A percentile compares a stretch with the other conserved stretches of the same genome.
Evolutionary conservation across 2,888 invertebrate genomes (phyloP).

Genomic region (Nymphalis polychloros): DNA sequence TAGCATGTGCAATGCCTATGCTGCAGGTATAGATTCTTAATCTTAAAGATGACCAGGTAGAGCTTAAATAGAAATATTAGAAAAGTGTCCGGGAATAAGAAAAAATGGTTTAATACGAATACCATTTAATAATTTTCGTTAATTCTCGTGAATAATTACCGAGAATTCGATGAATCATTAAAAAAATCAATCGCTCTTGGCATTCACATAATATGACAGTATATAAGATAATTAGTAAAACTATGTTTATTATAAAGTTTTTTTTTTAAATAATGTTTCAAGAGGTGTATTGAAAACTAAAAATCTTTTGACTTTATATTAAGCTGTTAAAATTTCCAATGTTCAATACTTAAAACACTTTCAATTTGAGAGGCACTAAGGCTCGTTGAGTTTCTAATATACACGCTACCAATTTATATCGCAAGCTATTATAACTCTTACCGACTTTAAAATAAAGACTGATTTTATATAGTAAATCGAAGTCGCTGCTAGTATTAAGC

Average conservation of each 20-base stretch:
- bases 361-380: slow-evolving; percentile 25
- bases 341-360: slow-evolving; percentile 31
- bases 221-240: too few relatives aligned
- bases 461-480: neutral
- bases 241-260: neutral
- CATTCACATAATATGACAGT: too few relatives aligned
- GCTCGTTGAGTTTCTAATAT: slow-evolving; percentile 24
- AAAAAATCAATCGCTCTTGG: too few relatives aligned
- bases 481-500: slow-evolving; percentile 8
- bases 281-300: slow-evolving; percentile 6
- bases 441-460: slow-evolving; percentile 10
- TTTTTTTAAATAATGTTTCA: neutral
- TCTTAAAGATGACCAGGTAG: too few relatives aligned
- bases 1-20: too few relatives aligned
- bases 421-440: slow-evolving; percentile 13
- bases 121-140: too few relatives aligned
- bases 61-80: too few relatives aligned
- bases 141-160: too few relatives aligned
- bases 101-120: too few relatives aligned
- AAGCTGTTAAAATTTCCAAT: slow-evolving; percentile 24
- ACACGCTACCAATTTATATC: neutral
- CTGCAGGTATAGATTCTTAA: too few relatives aligned
- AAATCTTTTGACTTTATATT: slow-evolving; percentile 14
- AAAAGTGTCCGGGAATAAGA: too few relatives aligned
- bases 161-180: too few relatives aligned